Base-by-base conservation (phyloP, 2,113 vertebrate species). In the Rostratula benghalensis region DNA sequence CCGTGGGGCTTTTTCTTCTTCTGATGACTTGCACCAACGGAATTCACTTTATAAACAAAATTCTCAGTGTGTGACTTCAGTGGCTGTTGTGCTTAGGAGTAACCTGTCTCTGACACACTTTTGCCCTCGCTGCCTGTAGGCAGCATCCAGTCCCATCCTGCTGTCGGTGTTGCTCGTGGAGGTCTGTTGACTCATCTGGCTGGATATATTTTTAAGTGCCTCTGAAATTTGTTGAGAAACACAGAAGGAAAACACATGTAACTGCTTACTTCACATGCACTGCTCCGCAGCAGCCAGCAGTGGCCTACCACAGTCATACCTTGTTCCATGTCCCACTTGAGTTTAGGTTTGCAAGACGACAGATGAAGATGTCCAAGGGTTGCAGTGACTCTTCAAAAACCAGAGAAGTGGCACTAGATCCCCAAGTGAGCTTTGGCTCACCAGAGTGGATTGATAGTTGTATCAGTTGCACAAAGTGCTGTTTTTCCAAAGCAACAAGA, bases 1-100 rank as follows among this genome's bases (percentile, higher is more conserved):
- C 85, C 45, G 41, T 86, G 84, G 77, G 59, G 24, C 50, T 94
- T 97, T 96, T 94, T 96, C 82, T 74, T 75, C 84, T 96, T 23
- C 20, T 90, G 71, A 79, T 90, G 92, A 97, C 86, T 92, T 59
- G 15, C n/a, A 74, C 46, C 83, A 71, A 37, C 1, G 46, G 88
- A 87, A 93, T 85, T 79, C 51, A 57, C 48, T 95, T 83, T 43
- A 82, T 81, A 96, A 96, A 94, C 92, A 93, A 43, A 94, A 48
- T 73, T 63, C 83, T 90, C 89, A 73, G 88, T 18, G 19, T 91
- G 88, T 92, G 91, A 82, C 50, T 63, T 39, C 43, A 48, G 61
- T 39, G 82, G 84, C 37, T 43, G 7, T 19, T 30, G 77, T 75
- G 87, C 51, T 83, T 37, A 81, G 69, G 69, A 84, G n/a, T 93